phyloP scores from a whole-genome alignment of 2,888 invertebrate genomes.

The Microplitis manilae region DNA sequence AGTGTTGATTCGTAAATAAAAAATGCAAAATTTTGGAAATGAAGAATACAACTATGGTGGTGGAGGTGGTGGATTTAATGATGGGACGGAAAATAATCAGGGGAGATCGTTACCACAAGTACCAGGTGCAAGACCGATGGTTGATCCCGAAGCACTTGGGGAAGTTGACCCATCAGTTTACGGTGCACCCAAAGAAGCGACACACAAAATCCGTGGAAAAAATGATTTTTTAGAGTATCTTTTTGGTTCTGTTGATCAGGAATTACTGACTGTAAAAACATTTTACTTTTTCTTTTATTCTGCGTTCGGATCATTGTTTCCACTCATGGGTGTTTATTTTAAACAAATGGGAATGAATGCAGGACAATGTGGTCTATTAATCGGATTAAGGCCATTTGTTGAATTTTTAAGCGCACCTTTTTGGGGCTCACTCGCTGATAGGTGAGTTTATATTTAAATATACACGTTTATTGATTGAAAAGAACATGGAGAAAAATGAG shows the following conservation, averaged over 20 bases:
- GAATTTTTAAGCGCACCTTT: constrained; percentile 98
- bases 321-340: constrained; percentile 98
- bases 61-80: constrained; percentile 48
- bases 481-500: too few relatives aligned
- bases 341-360: constrained; percentile 99
- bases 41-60: constrained; percentile 60
- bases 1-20: constrained; percentile 8
- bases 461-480: not conserved
- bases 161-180: constrained; percentile 89
- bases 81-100: constrained; percentile 46
- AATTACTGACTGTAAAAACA: constrained; percentile 94
- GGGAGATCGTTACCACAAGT: constrained; percentile 58
- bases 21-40: constrained; percentile 66
- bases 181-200: constrained; percentile 89
- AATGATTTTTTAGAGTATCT: constrained; percentile 88
- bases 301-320: constrained; percentile 98
- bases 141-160: constrained; percentile 86
- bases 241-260: constrained; percentile 89
- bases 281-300: constrained; percentile 99
- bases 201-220: constrained; percentile 90
- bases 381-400: constrained; percentile 96
- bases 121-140: constrained; percentile 78
- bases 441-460: constrained; percentile 69
- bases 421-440: constrained; percentile 96
- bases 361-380: constrained; percentile 92